These are phyloP conservation scores for Pelodiscus sinensis DNA, from an alignment of 2,113 vertebrate genomes.

Conservation along the genomic window DNA sequence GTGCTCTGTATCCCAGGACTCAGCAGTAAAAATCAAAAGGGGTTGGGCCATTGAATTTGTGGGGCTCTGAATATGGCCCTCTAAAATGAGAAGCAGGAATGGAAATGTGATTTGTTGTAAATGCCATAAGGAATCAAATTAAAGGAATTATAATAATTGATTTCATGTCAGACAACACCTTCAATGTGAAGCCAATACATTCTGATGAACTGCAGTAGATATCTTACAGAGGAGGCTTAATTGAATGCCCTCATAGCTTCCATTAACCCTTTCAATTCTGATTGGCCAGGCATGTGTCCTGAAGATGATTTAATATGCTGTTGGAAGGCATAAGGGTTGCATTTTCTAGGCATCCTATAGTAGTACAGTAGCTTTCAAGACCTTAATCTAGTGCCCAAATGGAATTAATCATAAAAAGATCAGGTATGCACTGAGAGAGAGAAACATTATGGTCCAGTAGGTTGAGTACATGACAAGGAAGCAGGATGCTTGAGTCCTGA, in stretches of 20 bases:
- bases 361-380: background rate
- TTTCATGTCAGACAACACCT: background rate
- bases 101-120: background rate
- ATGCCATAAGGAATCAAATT: background rate
- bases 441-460: background rate
- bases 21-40: fast-evolving
- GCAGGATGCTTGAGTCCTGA: background rate
- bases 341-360: background rate
- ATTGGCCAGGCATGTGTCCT: background rate
- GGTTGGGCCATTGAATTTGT: fast-evolving
- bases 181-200: background rate
- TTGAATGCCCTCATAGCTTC: background rate
- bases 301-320: background rate
- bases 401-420: background rate
- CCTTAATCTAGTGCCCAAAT: background rate
- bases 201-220: background rate
- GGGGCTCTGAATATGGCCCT: background rate
- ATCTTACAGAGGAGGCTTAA: background rate
- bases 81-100: background rate
- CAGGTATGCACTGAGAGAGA: background rate
- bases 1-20: fast-evolving
- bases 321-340: background rate
- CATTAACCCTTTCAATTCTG: background rate
- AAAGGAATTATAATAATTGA: constrained; percentile 12
- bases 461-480: background rate